A percentile compares a stretch with the other conserved stretches of the same genome.
These are phyloP conservation scores for Zhuqinia jingwanae DNA, from an alignment of 2,888 invertebrate genomes.

Conservation along the genomic window DNA sequence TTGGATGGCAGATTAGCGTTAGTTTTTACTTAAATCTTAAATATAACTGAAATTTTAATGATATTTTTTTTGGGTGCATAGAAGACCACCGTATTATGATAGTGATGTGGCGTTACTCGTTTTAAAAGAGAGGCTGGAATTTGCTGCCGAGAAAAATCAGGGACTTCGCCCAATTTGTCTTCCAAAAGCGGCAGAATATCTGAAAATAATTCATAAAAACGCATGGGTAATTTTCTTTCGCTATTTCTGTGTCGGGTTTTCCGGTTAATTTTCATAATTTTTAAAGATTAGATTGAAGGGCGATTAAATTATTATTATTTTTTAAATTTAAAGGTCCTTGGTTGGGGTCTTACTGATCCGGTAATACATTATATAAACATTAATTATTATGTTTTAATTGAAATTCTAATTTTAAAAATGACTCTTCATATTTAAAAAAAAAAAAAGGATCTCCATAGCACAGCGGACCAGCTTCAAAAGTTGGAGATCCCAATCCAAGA, in stretches of 20 bases:
- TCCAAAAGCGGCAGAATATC: background rate
- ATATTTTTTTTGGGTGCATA: background rate
- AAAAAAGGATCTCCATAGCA: background rate
- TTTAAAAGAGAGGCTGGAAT: constrained; percentile 6
- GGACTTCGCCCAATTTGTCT: constrained; percentile 42
- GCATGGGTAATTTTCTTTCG: no score
- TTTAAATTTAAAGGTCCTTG: constrained; percentile 23
- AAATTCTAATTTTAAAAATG: background rate
- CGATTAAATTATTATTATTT: no score
- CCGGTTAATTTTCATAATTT: no score
- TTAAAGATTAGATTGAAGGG: no score
- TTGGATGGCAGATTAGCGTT: background rate
- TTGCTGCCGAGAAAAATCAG: background rate
- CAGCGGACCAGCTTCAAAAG: constrained; percentile 54
- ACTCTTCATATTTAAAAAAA: no score
- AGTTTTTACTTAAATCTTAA: background rate
- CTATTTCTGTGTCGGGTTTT: no score
- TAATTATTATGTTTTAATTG: background rate
- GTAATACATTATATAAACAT: background rate
- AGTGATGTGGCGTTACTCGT: constrained; percentile 12
- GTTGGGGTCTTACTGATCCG: constrained; percentile 49
- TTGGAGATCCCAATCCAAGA: constrained; percentile 42
- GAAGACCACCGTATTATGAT: constrained; percentile 4
- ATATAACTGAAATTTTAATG: background rate
- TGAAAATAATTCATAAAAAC: background rate